Evolutionary conservation across 2,113 vertebrate genomes (phyloP), one percentile per base, ranked within the genome.

Genomic region (Aegithalos caudatus): DNA sequence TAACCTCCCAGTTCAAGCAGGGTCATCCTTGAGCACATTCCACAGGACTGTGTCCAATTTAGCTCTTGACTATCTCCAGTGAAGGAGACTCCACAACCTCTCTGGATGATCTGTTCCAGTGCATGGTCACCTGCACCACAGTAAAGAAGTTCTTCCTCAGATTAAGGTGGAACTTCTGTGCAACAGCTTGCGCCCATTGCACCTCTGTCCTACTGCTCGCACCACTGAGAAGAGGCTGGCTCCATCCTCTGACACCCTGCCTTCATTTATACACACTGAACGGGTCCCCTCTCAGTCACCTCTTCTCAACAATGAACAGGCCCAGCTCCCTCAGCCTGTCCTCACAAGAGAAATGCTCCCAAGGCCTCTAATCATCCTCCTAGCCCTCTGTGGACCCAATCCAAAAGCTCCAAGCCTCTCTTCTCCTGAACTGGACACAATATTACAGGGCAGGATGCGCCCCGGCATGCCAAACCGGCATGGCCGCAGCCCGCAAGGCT

Each of bases 381-480:
- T 1, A 23, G 28, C 9, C 23, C 22, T 18, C 9, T 11, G 40
- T 16, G 38, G 5, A 14, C 14, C 1, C 45, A 14, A 11, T 37
- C 12, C 54, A 38, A 33, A 22, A 28, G 17, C 8, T 37, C 31
- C 37, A 11, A 5, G 6, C n/a, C 45, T 4, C 18, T 12, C 8
- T 28, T 14, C 12, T 11, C 11, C 29, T 2, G 18, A 20, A 13
- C 4, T 0, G 9, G 16, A 22, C 37, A 9, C 27, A 6, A 4
- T 8, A 22, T 0, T 0, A 10, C 5, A 1, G 3, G 2, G 2
- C 20, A 24, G 4, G 5, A 9, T 3, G 1, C 1, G 0, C 11
- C 9, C 19, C 1, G 0, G 0, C 8, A 2, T 11, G 1, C 24
- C 18, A 3, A 21, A 18, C 0, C 7, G 1, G 0, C 0, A 4